Evolutionary conservation across 2,797 vertebrate genomes (phyloP).

Genomic region (Limnodromus scolopaceus): DNA sequence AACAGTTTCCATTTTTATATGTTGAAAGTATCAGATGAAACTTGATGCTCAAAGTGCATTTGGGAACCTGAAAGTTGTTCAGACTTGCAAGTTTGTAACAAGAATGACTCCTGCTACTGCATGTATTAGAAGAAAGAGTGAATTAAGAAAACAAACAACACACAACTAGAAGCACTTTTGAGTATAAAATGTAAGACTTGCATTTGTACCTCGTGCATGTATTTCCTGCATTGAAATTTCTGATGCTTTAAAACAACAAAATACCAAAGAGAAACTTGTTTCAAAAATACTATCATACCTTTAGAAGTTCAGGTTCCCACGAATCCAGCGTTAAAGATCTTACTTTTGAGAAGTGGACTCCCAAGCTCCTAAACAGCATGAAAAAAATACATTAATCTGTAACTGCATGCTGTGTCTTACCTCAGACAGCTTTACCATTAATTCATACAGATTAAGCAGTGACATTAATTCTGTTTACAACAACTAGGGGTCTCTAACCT

Average conservation of each 20-base stretch:
- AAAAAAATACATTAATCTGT: not conserved
- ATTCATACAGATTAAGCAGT: not conserved
- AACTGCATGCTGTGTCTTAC: not conserved
- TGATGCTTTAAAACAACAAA: not conserved
- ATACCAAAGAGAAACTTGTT: not conserved
- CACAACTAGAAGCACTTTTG: not conserved
- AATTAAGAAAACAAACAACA: not conserved
- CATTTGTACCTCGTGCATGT: not conserved
- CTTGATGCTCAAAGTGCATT: not conserved
- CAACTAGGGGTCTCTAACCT: not conserved
- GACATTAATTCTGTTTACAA: not conserved
- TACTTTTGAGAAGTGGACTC: constrained; percentile 98
- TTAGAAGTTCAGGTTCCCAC: constrained; percentile 97
- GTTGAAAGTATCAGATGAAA: not conserved
- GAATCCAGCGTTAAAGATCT: constrained; percentile 95
- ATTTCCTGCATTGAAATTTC: not conserved
- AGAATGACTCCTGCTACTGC: not conserved
- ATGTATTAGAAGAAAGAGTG: not conserved
- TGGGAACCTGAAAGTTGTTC: not conserved
- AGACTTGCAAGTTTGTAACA: not conserved
- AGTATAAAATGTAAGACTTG: not conserved
- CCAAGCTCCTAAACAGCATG: constrained; percentile 87
- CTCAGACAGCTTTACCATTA: not conserved
- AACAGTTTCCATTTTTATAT: not conserved
- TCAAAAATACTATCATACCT: constrained; percentile 80